Evolutionary conservation across 2,113 vertebrate species (phyloP), one percentile per base, ranked within the genome.

Genomic region (Chitala chitala): DNA sequence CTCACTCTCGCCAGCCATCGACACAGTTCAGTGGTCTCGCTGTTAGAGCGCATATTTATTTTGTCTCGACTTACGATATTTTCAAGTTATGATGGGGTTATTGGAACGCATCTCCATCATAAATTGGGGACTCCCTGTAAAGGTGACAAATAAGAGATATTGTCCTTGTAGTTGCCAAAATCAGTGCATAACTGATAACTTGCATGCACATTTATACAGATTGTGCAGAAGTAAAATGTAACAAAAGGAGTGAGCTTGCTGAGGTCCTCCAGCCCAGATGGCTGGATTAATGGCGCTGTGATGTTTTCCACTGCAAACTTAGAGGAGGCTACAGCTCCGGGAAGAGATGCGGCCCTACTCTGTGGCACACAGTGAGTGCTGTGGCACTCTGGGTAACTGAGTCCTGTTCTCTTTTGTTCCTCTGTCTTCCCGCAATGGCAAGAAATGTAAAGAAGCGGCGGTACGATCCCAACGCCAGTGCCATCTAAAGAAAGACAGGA

Each of bases 361-460:
- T 59, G 58, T 64, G 72, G 31, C 17, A n/a, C 38, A 38, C 42
- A 55, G 63, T 54, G 22, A 81, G 73, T 80, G 40, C 72, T 72
- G 3, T 15, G 78, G 3, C 44, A 51, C 33, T 38, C 53, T 36
- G 64, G 9, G 69, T 53, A 5, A 72, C 83, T 87, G 70, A 88
- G 79, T 75, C 50, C 17, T 89, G 33, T 51, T 87, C 79, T 85
- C 75, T 79, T 86, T 77, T 87, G 86, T 89, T n/a, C 76, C 84
- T 80, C 79, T 81, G 80, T 80, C 86, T 81, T 82, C 82, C 81
- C 29, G 65, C 71, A 84, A 78, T 66, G 74, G 74, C 81, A 97
- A 98, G 96, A 95, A 98, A 96, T 90, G 96, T 99, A 91, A 99
- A 98, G 92, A 98, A 98, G 88, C 88, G 95, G 84, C 93, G 96